A percentile compares a stretch with the other conserved stretches of the same genome.
Evolutionary conservation across 2,113 vertebrate genomes (phyloP).

Genomic region (Cepphus grylle): DNA sequence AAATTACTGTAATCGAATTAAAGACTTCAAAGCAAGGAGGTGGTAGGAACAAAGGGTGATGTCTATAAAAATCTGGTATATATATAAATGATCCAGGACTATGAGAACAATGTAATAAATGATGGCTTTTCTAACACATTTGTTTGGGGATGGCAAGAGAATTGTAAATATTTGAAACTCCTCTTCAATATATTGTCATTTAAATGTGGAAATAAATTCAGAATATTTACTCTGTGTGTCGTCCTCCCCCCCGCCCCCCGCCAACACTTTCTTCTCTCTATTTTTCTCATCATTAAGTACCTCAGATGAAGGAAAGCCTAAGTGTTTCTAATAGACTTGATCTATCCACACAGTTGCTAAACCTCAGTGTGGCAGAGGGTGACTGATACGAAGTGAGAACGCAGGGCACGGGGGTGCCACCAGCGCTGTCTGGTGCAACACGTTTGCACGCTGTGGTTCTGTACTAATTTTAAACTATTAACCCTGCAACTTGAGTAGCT

Average conservation of each 20-base stretch:
- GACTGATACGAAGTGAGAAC: fast-evolving
- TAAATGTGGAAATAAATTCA: background rate
- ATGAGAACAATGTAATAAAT: background rate
- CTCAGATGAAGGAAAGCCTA: background rate
- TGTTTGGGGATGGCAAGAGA: background rate
- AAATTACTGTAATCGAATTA: background rate
- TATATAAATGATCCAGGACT: background rate
- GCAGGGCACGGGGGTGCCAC: background rate
- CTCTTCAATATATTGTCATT: background rate
- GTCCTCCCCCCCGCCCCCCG: fast-evolving
- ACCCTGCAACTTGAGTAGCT: background rate
- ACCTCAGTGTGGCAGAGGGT: background rate
- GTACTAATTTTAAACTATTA: background rate
- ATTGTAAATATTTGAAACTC: background rate
- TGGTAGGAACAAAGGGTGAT: background rate
- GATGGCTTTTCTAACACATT: background rate
- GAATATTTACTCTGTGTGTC: background rate
- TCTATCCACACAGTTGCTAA: background rate
- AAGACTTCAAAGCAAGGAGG: background rate
- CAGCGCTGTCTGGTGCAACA: background rate
- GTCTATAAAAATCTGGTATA: background rate
- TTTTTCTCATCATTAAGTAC: background rate
- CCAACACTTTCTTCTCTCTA: background rate
- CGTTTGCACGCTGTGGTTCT: background rate
- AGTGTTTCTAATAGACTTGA: background rate